Evolutionary conservation across 64 coral and sea anemone genomes (phyloP).

Genomic region (Acropora tenuis): DNA sequence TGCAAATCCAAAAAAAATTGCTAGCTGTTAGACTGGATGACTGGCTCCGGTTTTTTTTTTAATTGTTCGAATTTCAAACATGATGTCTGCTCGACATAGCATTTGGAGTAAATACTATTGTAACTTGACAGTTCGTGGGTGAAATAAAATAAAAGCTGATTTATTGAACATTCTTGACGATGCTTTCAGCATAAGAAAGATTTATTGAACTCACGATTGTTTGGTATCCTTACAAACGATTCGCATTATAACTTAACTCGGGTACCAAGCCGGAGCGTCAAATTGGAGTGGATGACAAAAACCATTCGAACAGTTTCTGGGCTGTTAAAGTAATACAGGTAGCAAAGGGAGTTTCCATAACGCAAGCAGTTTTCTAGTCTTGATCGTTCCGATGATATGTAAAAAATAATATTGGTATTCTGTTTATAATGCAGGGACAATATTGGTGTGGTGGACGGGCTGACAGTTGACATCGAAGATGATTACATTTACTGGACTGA

Average conservation of each 20-base stretch:
- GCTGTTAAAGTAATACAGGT: no score
- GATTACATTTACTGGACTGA: conserved; percentile 90
- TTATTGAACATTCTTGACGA: not conserved
- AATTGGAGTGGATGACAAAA: no score
- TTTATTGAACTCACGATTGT: no score
- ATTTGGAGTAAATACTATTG: not conserved
- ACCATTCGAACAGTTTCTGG: no score
- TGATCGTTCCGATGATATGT: not conserved
- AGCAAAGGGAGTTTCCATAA: no score
- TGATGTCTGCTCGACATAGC: not conserved
- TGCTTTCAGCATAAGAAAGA: no score
- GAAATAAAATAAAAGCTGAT: not conserved
- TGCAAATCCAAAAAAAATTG: no score
- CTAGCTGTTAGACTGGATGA: not conserved
- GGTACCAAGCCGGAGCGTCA: no score
- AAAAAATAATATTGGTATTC: not conserved
- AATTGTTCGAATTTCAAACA: not conserved
- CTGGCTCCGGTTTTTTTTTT: not conserved
- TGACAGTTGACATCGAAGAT: conserved; percentile 59
- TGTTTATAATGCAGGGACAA: conserved; percentile 39
- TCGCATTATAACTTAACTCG: no score
- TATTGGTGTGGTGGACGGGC: conserved; percentile 65
- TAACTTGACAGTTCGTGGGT: no score
- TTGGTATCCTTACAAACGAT: no score
- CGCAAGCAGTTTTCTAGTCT: no score